A percentile compares a stretch with the other conserved stretches of the same genome.
Evolutionary conservation across 2,113 vertebrate species (phyloP).

Genomic region (Oostethus manadensis): DNA sequence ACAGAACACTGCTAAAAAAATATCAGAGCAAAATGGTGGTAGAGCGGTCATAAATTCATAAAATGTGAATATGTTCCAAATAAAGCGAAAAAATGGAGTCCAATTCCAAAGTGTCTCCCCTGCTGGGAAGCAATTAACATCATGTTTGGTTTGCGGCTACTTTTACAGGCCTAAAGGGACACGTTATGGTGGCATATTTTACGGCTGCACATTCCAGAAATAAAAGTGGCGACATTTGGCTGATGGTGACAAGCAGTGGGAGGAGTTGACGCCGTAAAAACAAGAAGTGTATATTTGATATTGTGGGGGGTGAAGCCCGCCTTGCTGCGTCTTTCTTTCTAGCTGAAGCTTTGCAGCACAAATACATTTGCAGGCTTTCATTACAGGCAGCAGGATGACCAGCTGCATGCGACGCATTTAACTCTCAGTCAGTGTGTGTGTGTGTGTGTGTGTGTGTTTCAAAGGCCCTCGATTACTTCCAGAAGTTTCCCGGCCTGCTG

Average conservation of each 20-base stretch:
- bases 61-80: not conserved
- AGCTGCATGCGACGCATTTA: conserved; percentile 24
- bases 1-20: not conserved
- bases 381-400: conserved; percentile 54
- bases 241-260: conserved; percentile 33
- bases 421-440: conserved; percentile 9
- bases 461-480: conserved; percentile 56
- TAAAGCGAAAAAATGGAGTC: not conserved
- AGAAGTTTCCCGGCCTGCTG: conserved; percentile 56
- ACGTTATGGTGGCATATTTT: conserved; percentile 36
- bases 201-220: conserved; percentile 9
- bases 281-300: conserved; percentile 44
- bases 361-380: conserved; percentile 70
- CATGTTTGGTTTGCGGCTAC: conserved; percentile 1
- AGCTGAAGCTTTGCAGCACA: conserved; percentile 41
- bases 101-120: not conserved
- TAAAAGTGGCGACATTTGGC: conserved; percentile 32
- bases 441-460: conserved; percentile 17
- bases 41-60: not conserved
- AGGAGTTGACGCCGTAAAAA: conserved; percentile 43
- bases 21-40: no score
- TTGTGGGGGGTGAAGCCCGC: conserved; percentile 24
- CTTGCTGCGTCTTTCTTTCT: conserved; percentile 39
- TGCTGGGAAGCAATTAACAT: conserved; percentile 8
- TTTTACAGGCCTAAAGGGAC: conserved; percentile 9